These are phyloP conservation scores for Tautogolabrus adspersus DNA, from an alignment of 2,113 vertebrate genomes.

Conservation along the genomic window DNA sequence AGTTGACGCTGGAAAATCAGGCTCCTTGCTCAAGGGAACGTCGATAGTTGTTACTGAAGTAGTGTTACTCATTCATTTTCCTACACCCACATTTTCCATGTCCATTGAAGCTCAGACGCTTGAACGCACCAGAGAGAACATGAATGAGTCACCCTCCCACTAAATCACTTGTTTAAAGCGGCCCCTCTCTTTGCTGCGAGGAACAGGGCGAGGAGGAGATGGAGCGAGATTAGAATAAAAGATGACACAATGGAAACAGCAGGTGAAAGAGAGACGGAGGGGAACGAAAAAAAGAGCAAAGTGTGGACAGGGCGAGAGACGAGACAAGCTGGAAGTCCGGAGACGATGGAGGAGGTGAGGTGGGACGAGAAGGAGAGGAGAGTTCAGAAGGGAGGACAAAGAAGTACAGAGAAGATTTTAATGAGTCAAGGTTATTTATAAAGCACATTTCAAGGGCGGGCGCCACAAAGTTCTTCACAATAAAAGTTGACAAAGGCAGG, in stretches of 20 bases:
- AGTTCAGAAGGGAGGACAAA: conserved; percentile 5
- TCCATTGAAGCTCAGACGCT: conserved; percentile 22
- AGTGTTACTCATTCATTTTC: conserved; percentile 45
- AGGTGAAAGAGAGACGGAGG: background rate
- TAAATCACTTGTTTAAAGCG: conserved; percentile 30
- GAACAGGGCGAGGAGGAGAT: background rate
- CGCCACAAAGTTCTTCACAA: too few species aligned
- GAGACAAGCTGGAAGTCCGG: conserved; percentile 3
- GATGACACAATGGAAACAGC: conserved; percentile 18
- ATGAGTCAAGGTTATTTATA: too few species aligned
- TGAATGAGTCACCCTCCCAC: conserved; percentile 36
- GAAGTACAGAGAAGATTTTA: background rate
- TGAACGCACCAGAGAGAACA: conserved; percentile 28
- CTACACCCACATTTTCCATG: conserved; percentile 47
- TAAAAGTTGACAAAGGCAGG: too few species aligned
- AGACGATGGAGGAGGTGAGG: conserved; percentile 30
- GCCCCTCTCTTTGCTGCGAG: background rate
- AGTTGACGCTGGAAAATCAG: conserved; percentile 11
- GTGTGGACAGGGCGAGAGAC: conserved; percentile 5
- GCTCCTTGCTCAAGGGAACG: conserved; percentile 27
- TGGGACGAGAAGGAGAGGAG: conserved; percentile 12
- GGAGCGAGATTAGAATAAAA: conserved; percentile 32
- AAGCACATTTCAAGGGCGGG: too few species aligned
- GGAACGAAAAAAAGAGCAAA: background rate
- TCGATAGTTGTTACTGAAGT: conserved; percentile 9